A percentile compares a stretch with the other conserved stretches of the same genome.
These are phyloP conservation scores for Athrips mouffetella DNA, from an alignment of 2,888 invertebrate species.

Conservation along the genomic window DNA sequence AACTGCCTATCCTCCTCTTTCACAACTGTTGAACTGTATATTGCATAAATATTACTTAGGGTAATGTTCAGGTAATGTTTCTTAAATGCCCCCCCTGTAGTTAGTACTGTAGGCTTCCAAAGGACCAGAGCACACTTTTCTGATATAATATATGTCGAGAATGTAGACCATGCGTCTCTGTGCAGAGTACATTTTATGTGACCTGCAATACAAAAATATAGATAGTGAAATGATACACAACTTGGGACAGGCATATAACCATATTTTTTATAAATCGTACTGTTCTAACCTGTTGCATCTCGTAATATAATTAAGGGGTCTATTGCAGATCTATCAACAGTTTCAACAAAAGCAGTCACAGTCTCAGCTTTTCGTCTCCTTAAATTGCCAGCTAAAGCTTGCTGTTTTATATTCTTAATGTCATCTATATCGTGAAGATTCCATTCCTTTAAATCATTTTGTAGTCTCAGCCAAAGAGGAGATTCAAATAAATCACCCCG, in stretches of 20 bases:
- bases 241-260: no score
- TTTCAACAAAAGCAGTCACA: constrained; percentile 61
- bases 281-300: constrained; percentile 55
- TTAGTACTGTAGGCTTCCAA: constrained; percentile 64
- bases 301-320: constrained; percentile 63
- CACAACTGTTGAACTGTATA: constrained; percentile 57
- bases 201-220: constrained; percentile 55
- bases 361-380: constrained; percentile 56
- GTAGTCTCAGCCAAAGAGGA: constrained; percentile 53
- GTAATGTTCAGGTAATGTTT: constrained; percentile 71
- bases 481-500: constrained; percentile 56
- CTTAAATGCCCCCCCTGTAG: constrained; percentile 64
- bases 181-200: constrained; percentile 68
- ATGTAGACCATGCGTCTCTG: constrained; percentile 68
- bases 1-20: constrained; percentile 40
- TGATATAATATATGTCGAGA: constrained; percentile 61
- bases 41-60: constrained; percentile 58
- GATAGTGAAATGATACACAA: no score
- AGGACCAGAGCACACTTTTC: constrained; percentile 61
- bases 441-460: constrained; percentile 47
- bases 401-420: constrained; percentile 58
- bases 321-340: constrained; percentile 61
- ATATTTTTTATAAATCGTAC: background rate
- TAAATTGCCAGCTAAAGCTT: constrained; percentile 53
- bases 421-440: constrained; percentile 47